Evolutionary conservation across 2,113 vertebrate species (phyloP), one percentile per base, ranked within the genome.

Genomic region (Tachycineta bicolor): DNA sequence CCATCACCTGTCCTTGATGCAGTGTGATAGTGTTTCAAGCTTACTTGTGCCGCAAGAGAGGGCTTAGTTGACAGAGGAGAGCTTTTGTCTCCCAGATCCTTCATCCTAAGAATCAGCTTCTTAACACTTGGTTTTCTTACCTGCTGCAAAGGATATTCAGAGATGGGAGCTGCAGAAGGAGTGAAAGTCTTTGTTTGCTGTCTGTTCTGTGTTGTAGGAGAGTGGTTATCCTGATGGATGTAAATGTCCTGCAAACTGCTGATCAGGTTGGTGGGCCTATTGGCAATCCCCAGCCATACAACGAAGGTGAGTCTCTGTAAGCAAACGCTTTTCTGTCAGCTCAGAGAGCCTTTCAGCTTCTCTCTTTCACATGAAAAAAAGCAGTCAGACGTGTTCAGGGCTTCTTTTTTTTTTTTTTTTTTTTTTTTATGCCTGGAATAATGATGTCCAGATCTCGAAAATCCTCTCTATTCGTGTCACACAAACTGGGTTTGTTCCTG

Each of bases 221-320:
- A 77, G 99, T 99, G 70, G 98, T 99, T 50, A 98, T 99, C 94
- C 98, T 99, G 96, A 98, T 99, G 98, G 99, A 99, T 70, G 90
- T 99, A 79, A 97, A 98, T 10, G 98, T 99, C 85, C 68, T 99
- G 95, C 98, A 98, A 80, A 87, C 98, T 62, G 99, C 98, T 41
- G 98, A 98, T 59, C 96, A 97, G 8, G 98, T 99, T 78, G 95
- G 80, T 59, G 95, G 98, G 43, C 98, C 97, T 97, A 99, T 99
- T 76, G 99, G 99, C 76, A 99, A 99, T 43, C 99, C 99, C 7
- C 97, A 97, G 83, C 98, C 99, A 1, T 99, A 99, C 88, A 98
- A 97, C 37, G 99, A 99, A 96, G 99, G 99, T 99, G 97, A 97
- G 95, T 82, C 19, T 85, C 64, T 92, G 64, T 44, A 52, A 81